Conservation (phyloP, 2,797 vertebrate species). For the Amniataba percoides region DNA sequence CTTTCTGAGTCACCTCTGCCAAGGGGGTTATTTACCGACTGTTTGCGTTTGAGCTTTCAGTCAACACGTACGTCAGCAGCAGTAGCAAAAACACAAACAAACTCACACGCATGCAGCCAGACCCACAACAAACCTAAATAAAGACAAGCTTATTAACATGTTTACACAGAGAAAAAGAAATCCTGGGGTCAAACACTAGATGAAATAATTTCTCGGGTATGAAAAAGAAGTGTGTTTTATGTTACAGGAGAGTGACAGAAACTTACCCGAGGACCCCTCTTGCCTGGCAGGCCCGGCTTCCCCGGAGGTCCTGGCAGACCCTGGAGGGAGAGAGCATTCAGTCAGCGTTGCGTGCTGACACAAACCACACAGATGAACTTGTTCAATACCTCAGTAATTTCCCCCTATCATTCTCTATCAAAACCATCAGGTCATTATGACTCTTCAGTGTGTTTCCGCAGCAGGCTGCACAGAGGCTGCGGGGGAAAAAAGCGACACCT, state of each 20-base stretch:
- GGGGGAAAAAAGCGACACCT: slow-evolving; percentile 47
- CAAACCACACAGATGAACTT: slow-evolving; percentile 3
- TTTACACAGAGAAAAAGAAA: background rate
- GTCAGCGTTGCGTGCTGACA: slow-evolving; percentile 39
- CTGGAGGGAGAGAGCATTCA: slow-evolving; percentile 77
- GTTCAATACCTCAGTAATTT: slow-evolving; percentile 20
- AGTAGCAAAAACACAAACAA: slow-evolving; percentile 41
- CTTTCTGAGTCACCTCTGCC: slow-evolving; percentile 25
- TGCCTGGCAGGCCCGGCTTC: slow-evolving; percentile 91
- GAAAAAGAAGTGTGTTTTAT: slow-evolving; percentile 31
- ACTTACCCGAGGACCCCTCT: slow-evolving; percentile 94
- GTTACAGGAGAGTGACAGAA: background rate
- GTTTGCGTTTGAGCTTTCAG: slow-evolving; percentile 47
- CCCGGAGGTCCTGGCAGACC: slow-evolving; percentile 92
- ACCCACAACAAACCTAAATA: slow-evolving; percentile 28
- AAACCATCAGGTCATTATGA: slow-evolving; percentile 28
- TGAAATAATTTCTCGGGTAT: background rate
- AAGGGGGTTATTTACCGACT: slow-evolving; percentile 38
- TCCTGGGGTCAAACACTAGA: background rate
- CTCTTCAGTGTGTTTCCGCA: slow-evolving; percentile 23
- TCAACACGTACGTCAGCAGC: slow-evolving; percentile 48
- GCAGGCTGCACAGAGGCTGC: slow-evolving; percentile 28
- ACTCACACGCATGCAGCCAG: slow-evolving; percentile 8
- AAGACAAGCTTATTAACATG: slow-evolving; percentile 12
- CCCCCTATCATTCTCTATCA: slow-evolving; percentile 18